Conservation (phyloP, 2,888 invertebrate genomes). For the Tiliacea citrago region DNA sequence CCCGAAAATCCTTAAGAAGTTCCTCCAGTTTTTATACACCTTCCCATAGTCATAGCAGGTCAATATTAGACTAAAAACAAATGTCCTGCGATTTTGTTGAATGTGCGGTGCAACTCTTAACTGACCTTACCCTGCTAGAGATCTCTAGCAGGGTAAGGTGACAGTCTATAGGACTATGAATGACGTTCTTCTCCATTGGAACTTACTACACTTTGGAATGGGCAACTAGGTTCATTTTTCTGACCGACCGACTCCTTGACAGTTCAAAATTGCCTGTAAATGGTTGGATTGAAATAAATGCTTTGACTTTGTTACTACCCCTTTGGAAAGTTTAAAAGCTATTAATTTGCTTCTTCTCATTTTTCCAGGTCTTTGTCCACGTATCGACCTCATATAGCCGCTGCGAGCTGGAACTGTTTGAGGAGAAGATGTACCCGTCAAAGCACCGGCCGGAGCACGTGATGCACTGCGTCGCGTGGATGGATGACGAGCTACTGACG, state of each 20-base stretch:
- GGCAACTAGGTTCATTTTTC: neutral
- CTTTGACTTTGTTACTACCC: neutral
- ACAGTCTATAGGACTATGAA: no score
- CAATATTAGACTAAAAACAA: neutral
- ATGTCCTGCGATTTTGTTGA: neutral
- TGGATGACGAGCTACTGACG: slow-evolving; percentile 92
- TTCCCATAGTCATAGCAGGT: neutral
- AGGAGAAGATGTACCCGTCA: slow-evolving; percentile 95
- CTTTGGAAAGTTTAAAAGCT: neutral
- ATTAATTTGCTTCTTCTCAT: neutral
- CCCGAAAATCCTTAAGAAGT: neutral
- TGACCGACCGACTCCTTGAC: neutral
- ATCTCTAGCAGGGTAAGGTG: no score
- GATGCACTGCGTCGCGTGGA: slow-evolving; percentile 92
- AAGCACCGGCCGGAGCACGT: slow-evolving; percentile 91
- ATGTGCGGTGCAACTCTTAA: neutral
- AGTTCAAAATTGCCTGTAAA: neutral
- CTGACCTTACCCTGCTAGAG: neutral
- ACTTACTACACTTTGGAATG: neutral
- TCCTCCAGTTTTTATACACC: neutral
- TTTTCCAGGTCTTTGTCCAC: slow-evolving; percentile 93
- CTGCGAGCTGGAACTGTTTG: slow-evolving; percentile 94
- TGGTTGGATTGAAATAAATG: neutral
- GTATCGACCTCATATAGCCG: slow-evolving; percentile 98
- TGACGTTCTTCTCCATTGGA: neutral